These are phyloP conservation scores for Drosophila quadrilineata DNA, from an alignment of 1,140 invertebrate genomes.

Conservation along the genomic window DNA sequence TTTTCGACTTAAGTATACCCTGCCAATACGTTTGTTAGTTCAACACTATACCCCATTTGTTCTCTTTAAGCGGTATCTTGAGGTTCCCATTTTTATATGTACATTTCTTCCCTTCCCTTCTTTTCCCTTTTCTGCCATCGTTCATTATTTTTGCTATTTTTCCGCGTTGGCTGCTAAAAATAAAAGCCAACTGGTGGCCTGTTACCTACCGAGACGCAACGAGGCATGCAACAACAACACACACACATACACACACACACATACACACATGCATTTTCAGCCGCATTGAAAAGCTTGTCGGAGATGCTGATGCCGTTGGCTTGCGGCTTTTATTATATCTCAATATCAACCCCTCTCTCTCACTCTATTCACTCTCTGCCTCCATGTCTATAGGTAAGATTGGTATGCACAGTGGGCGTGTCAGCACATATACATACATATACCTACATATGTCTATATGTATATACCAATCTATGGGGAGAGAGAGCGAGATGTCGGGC, in stretches of 20 bases:
- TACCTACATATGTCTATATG: too few relatives aligned
- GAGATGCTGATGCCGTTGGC: slow-evolving; percentile 9
- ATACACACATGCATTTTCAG: slow-evolving; percentile 2
- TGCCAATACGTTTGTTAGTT: too few relatives aligned
- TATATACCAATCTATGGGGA: too few relatives aligned
- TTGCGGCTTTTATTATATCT: slow-evolving; percentile 33
- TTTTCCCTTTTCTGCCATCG: slow-evolving; percentile 8
- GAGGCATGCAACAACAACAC: slow-evolving; percentile 32
- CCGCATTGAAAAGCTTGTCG: slow-evolving; percentile 32
- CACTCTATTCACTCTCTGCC: not conserved
- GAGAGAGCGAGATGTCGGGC: too few relatives aligned
- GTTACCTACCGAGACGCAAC: slow-evolving; percentile 14
- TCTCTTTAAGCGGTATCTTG: slow-evolving; percentile 2
- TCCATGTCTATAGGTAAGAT: slow-evolving; percentile 3
- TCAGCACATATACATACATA: not conserved
- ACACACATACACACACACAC: slow-evolving; percentile 1
- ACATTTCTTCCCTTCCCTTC: not conserved
- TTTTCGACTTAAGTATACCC: too few relatives aligned
- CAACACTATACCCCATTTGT: too few relatives aligned
- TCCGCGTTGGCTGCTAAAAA: slow-evolving; percentile 70
- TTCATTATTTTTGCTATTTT: slow-evolving; percentile 42
- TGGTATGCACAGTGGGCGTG: slow-evolving; percentile 25
- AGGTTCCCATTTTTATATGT: slow-evolving; percentile 1
- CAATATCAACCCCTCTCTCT: too few relatives aligned
- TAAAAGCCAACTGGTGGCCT: slow-evolving; percentile 58